phyloP scores from a whole-genome alignment of 1,140 invertebrate genomes.

The Drosophila miranda region DNA sequence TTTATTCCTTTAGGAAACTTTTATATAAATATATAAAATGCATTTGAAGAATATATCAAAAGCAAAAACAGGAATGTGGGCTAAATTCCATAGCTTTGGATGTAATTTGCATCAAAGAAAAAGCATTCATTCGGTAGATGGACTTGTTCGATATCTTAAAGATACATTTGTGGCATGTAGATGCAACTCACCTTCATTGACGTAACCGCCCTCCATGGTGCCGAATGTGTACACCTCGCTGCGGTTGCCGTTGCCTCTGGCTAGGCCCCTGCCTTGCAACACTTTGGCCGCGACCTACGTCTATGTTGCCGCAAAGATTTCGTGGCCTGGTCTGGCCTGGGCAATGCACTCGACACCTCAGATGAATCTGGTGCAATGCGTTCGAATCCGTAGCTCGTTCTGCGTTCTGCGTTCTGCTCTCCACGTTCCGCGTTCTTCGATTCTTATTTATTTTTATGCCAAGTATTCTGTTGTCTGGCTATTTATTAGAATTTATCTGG shows the following conservation, averaged over 20 bases:
- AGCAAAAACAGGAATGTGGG: conserved; percentile 1
- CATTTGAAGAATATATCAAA: conserved; percentile 3
- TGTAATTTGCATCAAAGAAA: conserved; percentile 14
- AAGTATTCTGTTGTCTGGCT: conserved; percentile 52
- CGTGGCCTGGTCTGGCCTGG: conserved; percentile 35
- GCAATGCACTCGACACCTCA: conserved; percentile 64
- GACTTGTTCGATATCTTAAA: background rate
- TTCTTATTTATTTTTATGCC: conserved; percentile 65
- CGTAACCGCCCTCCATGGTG: conserved; percentile 82
- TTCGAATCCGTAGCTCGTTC: background rate
- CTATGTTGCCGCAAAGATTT: conserved; percentile 35
- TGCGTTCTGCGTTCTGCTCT: conserved; percentile 24
- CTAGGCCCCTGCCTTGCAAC: conserved; percentile 45
- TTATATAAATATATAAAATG: background rate
- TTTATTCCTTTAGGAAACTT: background rate
- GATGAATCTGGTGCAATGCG: conserved; percentile 43
- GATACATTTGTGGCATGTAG: conserved; percentile 3
- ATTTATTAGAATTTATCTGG: conserved; percentile 73
- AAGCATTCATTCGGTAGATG: conserved; percentile 20
- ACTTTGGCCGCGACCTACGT: conserved; percentile 74
- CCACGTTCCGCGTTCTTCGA: conserved; percentile 30
- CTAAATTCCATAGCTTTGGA: background rate
- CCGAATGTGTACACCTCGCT: conserved; percentile 81
- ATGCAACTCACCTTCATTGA: conserved; percentile 78
- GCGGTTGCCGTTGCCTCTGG: conserved; percentile 52